Base-by-base conservation (phyloP, 2,888 invertebrate genomes). In the Ormyrus nitidulus region DNA sequence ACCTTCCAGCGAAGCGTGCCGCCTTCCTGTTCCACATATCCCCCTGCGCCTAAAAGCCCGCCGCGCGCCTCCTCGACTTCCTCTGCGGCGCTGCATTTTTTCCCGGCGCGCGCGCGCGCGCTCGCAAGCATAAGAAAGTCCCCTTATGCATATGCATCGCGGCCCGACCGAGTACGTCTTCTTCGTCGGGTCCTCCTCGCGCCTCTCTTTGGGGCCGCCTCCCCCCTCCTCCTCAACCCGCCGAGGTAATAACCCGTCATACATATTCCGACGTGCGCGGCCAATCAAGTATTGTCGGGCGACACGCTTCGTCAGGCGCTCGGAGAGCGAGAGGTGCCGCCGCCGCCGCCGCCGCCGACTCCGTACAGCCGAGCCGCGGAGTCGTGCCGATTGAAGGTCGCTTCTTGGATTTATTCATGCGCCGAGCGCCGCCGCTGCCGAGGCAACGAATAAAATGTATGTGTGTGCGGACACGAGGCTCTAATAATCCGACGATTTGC, bases 321-420 rank as follows among this genome's bases (percentile, higher is more conserved):
- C 8, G 19, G n/a, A 13, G 65, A 66, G 61, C 49, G 13, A 5
- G 11, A 59, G 48, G 70, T 71, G 61, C 59, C 61, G 59, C 53
- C 34, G 34, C 34, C 34, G 34, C 34, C 34, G 34, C 34, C 34
- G 34, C 34, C 34, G 34, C 34, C 34, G 4, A 2, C 34, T 2
- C 34, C 34, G 34, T 4, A 34, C 3, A 34, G 34, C 34, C 34
- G 53, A 5, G 44, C n/a, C 34, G 13, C 44, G 11, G 11, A 56
- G 61, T 48, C 53, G 69, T 61, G 71, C 58, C 71, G 75, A 62
- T 65, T 48, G 79, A 75, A 77, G 77, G 76, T 77, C 80, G 62
- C 66, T 76, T 66, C 66, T 76, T 72, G 68, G 66, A 69, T 76
- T 75, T 80, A 76, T 80, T 80, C 68, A 71, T 74, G 61, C 68